These are phyloP conservation scores for Pentamera pediparva DNA, from an alignment of 53 echinoderm and acorn worm genomes.

Conservation along the genomic window DNA sequence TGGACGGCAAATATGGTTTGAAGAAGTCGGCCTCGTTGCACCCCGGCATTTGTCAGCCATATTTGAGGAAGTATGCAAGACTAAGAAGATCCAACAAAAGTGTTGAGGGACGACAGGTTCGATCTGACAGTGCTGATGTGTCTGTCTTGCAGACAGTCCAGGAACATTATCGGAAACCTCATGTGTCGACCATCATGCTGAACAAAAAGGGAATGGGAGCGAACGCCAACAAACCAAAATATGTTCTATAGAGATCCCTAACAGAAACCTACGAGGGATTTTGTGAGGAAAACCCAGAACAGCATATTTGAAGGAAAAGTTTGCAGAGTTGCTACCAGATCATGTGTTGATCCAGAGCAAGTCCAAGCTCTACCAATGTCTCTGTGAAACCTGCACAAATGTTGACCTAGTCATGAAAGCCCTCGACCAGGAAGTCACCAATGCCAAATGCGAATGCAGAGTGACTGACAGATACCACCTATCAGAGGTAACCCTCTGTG, in stretches of 20 bases:
- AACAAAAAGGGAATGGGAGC: slow-evolving; percentile 15
- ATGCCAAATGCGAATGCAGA: neutral
- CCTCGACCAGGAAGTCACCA: neutral
- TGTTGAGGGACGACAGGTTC: neutral
- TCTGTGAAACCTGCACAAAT: slow-evolving; percentile 29
- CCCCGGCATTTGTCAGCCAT: neutral
- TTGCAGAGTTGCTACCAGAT: neutral
- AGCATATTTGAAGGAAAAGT: neutral
- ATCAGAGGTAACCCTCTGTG: slow-evolving; percentile 12
- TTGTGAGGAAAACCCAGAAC: neutral
- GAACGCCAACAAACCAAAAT: neutral
- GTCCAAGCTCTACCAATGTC: slow-evolving; percentile 11
- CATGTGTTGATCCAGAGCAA: slow-evolving; percentile 3
- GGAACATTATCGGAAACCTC: neutral
- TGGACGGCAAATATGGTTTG: neutral
- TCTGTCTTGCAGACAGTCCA: neutral
- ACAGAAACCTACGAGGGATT: slow-evolving; percentile 9
- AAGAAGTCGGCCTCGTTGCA: neutral
- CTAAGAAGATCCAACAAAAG: neutral
- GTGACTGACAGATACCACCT: neutral
- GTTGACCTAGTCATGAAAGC: slow-evolving; percentile 10
- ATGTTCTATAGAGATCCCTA: slow-evolving; percentile 8
- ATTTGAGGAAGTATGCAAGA: neutral
- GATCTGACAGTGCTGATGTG: neutral
- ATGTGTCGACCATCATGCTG: slow-evolving; percentile 6